These are phyloP conservation scores for Bagarius yarrelli DNA, from an alignment of 2,113 vertebrate genomes.

Conservation along the genomic window DNA sequence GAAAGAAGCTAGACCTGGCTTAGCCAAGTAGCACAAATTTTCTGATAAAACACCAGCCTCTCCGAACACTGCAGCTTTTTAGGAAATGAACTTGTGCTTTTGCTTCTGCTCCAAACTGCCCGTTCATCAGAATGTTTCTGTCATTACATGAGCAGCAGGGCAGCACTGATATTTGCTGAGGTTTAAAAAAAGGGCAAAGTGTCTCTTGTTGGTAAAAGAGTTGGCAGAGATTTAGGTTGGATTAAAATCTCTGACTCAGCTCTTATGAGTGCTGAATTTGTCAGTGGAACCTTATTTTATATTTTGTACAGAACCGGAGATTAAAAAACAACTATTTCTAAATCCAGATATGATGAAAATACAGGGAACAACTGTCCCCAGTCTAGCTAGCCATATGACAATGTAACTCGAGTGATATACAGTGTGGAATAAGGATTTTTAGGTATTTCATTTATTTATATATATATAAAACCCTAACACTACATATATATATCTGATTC, in stretches of 20 bases:
- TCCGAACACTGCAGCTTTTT: constrained; percentile 7
- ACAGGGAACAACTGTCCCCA: constrained; percentile 48
- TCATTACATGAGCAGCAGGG: constrained; percentile 8
- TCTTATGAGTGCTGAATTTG: constrained; percentile 19
- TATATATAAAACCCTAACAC: no score
- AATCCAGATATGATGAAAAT: constrained; percentile 61
- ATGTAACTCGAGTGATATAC: not conserved
- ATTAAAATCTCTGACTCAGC: constrained; percentile 19
- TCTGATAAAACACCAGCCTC: constrained; percentile 29
- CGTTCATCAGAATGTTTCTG: constrained; percentile 17
- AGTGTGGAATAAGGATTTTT: not conserved
- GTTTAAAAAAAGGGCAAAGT: constrained; percentile 32
- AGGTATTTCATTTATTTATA: no score
- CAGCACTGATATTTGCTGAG: constrained; percentile 27
- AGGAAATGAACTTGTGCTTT: constrained; percentile 11
- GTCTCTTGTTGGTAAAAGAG: constrained; percentile 14
- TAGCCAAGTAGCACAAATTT: constrained; percentile 24
- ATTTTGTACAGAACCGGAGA: constrained; percentile 35
- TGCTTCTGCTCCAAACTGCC: not conserved
- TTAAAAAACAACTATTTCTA: constrained; percentile 48
- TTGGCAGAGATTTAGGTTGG: constrained; percentile 24
- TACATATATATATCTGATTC: no score
- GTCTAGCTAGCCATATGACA: constrained; percentile 26
- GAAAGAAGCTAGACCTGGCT: not conserved
- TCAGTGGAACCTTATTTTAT: constrained; percentile 46